These are phyloP conservation scores for Nephotettix cincticeps DNA, from an alignment of 1,140 invertebrate species.

Conservation along the genomic window DNA sequence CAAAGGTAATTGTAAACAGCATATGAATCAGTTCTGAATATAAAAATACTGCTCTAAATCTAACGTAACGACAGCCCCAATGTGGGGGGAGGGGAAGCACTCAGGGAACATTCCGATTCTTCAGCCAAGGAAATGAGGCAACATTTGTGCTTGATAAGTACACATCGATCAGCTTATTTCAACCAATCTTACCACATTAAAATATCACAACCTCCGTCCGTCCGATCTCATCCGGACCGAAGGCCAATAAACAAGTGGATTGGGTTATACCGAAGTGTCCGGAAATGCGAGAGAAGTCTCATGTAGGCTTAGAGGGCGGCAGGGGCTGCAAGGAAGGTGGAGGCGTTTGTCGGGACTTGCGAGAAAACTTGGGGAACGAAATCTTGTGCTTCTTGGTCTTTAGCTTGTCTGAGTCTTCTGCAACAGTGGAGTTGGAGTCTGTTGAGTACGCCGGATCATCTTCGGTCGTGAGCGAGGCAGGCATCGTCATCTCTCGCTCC, in stretches of 20 bases:
- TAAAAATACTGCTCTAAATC: background rate
- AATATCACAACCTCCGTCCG: background rate
- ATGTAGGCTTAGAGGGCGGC: background rate
- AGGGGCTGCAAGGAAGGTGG: conserved; percentile 13
- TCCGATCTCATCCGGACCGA: background rate
- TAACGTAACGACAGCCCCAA: background rate
- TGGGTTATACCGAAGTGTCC: background rate
- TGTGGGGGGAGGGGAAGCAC: conserved; percentile 6
- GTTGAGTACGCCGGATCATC: conserved; percentile 54
- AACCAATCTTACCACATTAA: background rate
- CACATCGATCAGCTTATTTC: background rate
- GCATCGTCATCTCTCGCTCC: conserved; percentile 45
- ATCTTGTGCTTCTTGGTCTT: conserved; percentile 51
- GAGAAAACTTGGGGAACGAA: conserved; percentile 41
- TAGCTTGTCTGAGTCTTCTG: conserved; percentile 50
- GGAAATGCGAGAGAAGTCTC: background rate
- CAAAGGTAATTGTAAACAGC: background rate
- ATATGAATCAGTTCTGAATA: background rate
- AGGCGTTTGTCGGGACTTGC: conserved; percentile 32
- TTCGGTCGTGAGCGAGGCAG: conserved; percentile 45
- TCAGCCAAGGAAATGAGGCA: background rate
- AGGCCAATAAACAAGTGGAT: background rate
- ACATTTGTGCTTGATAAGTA: background rate
- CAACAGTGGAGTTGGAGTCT: conserved; percentile 54
- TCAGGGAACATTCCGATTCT: background rate